These are phyloP conservation scores for Sebastes cheni DNA, from an alignment of 2,797 vertebrate species.

Conservation along the genomic window DNA sequence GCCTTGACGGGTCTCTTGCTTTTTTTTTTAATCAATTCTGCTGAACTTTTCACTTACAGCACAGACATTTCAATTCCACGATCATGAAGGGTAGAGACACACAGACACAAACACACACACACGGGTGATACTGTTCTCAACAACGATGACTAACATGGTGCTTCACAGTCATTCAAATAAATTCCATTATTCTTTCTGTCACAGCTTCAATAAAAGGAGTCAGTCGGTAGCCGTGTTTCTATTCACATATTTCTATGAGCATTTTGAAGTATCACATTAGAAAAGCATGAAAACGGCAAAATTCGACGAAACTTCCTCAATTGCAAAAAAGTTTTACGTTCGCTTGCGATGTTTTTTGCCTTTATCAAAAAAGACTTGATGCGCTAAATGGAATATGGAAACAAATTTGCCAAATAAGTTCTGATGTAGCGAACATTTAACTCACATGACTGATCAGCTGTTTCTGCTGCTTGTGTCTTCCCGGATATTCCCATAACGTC, in stretches of 20 bases:
- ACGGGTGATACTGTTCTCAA: background rate
- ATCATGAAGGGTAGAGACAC: background rate
- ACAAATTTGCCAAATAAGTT: accelerated
- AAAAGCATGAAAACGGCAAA: background rate
- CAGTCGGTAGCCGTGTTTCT: background rate
- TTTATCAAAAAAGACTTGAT: no score
- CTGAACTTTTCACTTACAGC: background rate
- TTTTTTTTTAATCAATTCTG: background rate
- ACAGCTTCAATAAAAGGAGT: constrained; percentile 11
- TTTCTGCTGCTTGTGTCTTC: no score
- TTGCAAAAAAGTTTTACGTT: background rate
- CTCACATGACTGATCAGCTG: no score
- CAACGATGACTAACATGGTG: background rate
- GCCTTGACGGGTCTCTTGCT: background rate
- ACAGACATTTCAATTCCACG: background rate
- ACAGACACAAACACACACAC: background rate
- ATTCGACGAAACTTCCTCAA: accelerated
- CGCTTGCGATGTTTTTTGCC: background rate
- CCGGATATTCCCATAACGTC: no score
- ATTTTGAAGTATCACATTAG: background rate
- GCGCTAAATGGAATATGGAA: no score
- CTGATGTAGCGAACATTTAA: no score
- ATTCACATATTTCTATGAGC: background rate
- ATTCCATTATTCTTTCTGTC: constrained; percentile 5
- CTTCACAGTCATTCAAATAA: constrained; percentile 18